phyloP scores from a whole-genome alignment of 2,113 vertebrate species.

The Casuarius casuarius region DNA sequence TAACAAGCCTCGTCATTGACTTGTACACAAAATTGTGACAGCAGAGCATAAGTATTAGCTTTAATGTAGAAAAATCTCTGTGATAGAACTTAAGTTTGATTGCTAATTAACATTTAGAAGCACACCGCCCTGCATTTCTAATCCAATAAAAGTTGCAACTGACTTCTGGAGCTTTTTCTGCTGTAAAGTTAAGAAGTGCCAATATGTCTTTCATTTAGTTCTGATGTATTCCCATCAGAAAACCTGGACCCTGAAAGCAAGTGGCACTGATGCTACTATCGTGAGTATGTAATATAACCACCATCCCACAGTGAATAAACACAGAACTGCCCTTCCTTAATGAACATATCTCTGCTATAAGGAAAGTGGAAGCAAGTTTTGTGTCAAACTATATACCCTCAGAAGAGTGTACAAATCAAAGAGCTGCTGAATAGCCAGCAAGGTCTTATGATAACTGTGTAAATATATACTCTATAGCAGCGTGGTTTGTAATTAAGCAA shows the following conservation, averaged over 20 bases:
- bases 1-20: not conserved
- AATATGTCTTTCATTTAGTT: not conserved
- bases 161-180: not conserved
- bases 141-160: not conserved
- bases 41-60: not conserved
- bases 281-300: not conserved
- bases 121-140: not conserved
- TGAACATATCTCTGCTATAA: not conserved
- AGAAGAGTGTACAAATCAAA: not conserved
- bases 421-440: not conserved
- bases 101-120: not conserved
- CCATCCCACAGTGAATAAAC: not conserved
- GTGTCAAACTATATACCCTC: not conserved
- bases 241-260: not conserved
- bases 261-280: not conserved
- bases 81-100: not conserved
- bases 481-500: not conserved
- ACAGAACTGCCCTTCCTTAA: not conserved
- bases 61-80: not conserved
- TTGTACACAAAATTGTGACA: not conserved
- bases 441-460: not conserved
- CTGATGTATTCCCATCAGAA: not conserved
- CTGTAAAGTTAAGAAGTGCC: not conserved
- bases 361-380: not conserved
- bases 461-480: not conserved